A percentile compares a stretch with the other conserved stretches of the same genome.
Conservation (phyloP, 1,140 invertebrate species). For the Zaprionus ornatus region DNA sequence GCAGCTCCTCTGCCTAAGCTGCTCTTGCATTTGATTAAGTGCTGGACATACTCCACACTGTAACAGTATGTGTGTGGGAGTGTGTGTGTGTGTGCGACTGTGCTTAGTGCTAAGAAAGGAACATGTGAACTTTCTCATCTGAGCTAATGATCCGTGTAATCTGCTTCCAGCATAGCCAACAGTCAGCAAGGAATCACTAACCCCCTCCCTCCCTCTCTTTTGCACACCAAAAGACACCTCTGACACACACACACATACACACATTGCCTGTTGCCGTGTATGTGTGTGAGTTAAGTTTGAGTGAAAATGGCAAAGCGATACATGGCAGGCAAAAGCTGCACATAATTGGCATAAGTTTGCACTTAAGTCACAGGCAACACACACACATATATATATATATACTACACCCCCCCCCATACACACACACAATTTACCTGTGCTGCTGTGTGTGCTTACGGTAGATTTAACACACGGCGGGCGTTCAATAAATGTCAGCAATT, state of each 20-base stretch:
- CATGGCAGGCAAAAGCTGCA: conserved; percentile 56
- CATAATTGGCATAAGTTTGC: conserved; percentile 81
- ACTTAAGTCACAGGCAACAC: conserved; percentile 71
- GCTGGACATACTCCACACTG: conserved; percentile 50
- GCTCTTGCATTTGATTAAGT: conserved; percentile 77
- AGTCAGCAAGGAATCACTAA: background rate
- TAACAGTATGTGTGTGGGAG: conserved; percentile 24
- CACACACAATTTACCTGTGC: conserved; percentile 6
- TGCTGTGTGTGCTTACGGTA: conserved; percentile 57
- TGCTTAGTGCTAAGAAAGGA: conserved; percentile 55
- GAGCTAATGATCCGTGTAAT: conserved; percentile 81
- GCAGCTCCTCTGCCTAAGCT: conserved; percentile 6
- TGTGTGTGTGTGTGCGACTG: conserved; percentile 40
- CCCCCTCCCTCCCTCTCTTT: too few species aligned
- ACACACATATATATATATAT: conserved; percentile 12
- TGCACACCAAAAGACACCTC: background rate
- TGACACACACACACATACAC: background rate
- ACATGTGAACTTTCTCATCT: conserved; percentile 79
- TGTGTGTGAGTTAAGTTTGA: conserved; percentile 32
- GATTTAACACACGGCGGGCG: conserved; percentile 65
- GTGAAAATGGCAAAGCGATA: conserved; percentile 28
- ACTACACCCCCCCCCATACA: conserved; percentile 1
- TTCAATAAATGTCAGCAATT: conserved; percentile 82
- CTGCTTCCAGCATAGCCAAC: conserved; percentile 31
- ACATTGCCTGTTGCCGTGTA: background rate